These are phyloP conservation scores for Tursiops truncatus DNA, from an alignment of 2,113 vertebrate genomes.

Conservation along the genomic window DNA sequence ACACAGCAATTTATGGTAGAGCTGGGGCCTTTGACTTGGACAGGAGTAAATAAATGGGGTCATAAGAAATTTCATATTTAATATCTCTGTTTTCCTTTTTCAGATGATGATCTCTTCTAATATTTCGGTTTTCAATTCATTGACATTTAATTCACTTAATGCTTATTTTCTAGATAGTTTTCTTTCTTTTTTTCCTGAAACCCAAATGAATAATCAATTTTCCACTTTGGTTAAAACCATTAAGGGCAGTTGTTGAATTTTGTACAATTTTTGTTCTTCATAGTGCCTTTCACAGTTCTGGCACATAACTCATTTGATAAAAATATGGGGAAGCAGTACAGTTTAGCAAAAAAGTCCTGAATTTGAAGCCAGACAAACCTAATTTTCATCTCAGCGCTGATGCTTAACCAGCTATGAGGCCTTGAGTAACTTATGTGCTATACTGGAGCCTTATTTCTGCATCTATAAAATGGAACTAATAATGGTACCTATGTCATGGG, in stretches of 20 bases:
- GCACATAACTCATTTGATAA: not conserved
- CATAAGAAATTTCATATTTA: not conserved
- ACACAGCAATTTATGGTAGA: not conserved
- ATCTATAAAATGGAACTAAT: conserved; percentile 16
- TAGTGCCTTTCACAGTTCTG: not conserved
- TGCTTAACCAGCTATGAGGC: not conserved
- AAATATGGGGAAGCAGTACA: not conserved
- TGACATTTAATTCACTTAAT: conserved; percentile 4
- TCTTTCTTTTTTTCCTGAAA: not conserved
- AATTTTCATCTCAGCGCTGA: not conserved
- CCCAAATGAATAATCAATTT: not conserved
- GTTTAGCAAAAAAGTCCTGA: not conserved
- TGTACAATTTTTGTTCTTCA: not conserved
- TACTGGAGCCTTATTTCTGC: not conserved
- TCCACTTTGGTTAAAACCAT: not conserved
- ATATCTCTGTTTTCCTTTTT: not conserved
- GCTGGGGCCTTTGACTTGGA: not conserved
- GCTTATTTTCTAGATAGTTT: not conserved
- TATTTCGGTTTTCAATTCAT: not conserved
- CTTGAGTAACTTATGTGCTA: not conserved
- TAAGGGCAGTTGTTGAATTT: not conserved
- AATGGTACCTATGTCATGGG: not conserved
- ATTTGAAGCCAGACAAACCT: not conserved
- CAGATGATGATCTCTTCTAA: conserved; percentile 21
- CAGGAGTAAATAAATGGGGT: not conserved